Evolutionary conservation across 2,797 vertebrate genomes (phyloP).

Genomic region (Myripristis murdjan): DNA sequence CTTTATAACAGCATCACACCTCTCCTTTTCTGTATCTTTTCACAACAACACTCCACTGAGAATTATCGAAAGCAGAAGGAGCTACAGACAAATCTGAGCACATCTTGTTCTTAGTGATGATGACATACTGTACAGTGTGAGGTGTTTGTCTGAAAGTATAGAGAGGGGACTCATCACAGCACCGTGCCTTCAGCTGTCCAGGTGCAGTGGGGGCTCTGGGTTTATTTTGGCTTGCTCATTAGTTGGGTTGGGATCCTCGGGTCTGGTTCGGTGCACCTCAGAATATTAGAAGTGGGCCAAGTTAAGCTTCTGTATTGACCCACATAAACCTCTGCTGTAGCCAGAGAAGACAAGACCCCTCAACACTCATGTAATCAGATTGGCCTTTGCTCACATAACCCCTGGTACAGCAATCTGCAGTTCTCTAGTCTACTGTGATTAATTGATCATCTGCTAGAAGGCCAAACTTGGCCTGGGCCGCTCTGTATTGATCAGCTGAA

Average conservation of each 20-base stretch:
- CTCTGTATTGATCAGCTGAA: conserved; percentile 39
- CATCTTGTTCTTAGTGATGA: conserved; percentile 15
- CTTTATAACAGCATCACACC: not conserved
- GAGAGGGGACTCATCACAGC: conserved; percentile 50
- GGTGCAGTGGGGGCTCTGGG: conserved; percentile 39
- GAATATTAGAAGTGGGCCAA: conserved; percentile 64
- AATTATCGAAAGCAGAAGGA: not conserved
- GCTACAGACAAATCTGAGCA: conserved; percentile 5
- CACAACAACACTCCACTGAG: not conserved
- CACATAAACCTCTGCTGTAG: conserved; percentile 17
- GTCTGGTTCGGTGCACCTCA: conserved; percentile 27
- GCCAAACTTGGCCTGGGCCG: conserved; percentile 35
- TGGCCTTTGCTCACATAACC: conserved; percentile 31
- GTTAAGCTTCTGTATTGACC: conserved; percentile 61
- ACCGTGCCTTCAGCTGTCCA: conserved; percentile 29
- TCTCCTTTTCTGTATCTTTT: not conserved
- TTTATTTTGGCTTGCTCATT: conserved; percentile 72
- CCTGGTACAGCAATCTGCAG: conserved; percentile 31
- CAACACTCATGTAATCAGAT: conserved; percentile 58
- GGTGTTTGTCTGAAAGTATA: conserved; percentile 25
- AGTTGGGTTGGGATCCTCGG: conserved; percentile 48
- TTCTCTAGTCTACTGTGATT: conserved; percentile 53
- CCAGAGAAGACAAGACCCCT: conserved; percentile 32
- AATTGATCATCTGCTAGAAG: conserved; percentile 46
- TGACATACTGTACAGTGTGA: conserved; percentile 35